phyloP scores from a whole-genome alignment of 2,797 vertebrate species.

The Eidolon dupreanum region DNA sequence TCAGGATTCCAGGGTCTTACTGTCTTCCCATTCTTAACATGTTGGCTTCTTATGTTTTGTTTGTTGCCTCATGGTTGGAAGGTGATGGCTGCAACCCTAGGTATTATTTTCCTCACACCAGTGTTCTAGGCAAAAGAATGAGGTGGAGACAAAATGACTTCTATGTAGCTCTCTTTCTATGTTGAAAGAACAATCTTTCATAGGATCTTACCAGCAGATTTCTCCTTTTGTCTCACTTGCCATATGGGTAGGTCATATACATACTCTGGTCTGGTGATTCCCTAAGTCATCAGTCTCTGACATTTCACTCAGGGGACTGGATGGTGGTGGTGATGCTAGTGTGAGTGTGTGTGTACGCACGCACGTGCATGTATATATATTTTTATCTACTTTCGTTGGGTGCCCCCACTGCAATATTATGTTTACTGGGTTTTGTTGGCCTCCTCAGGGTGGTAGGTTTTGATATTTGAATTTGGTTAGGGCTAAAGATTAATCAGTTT shows the following conservation, averaged over 20 bases:
- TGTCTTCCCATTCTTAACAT: background rate
- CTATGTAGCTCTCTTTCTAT: constrained; percentile 7
- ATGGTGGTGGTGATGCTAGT: background rate
- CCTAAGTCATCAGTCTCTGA: background rate
- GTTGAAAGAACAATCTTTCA: constrained; percentile 25
- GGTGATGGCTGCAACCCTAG: background rate
- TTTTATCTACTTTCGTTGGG: background rate
- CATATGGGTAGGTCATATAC: background rate
- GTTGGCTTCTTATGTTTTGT: background rate
- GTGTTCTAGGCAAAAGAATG: background rate
- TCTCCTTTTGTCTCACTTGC: constrained; percentile 11
- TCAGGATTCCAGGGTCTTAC: background rate
- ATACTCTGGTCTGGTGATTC: background rate
- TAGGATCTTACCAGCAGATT: background rate
- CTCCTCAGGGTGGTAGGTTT: constrained; percentile 1
- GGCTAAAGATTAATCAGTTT: constrained; percentile 8
- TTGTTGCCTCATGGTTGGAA: background rate
- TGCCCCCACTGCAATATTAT: background rate
- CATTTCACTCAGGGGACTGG: background rate
- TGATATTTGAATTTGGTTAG: constrained; percentile 37
- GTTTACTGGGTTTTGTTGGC: constrained; percentile 39
- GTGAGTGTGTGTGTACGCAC: background rate
- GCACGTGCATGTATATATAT: background rate
- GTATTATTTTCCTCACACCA: background rate
- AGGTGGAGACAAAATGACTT: background rate